These are phyloP conservation scores for Cinclus cinclus DNA, from an alignment of 2,113 vertebrate species.

Conservation along the genomic window DNA sequence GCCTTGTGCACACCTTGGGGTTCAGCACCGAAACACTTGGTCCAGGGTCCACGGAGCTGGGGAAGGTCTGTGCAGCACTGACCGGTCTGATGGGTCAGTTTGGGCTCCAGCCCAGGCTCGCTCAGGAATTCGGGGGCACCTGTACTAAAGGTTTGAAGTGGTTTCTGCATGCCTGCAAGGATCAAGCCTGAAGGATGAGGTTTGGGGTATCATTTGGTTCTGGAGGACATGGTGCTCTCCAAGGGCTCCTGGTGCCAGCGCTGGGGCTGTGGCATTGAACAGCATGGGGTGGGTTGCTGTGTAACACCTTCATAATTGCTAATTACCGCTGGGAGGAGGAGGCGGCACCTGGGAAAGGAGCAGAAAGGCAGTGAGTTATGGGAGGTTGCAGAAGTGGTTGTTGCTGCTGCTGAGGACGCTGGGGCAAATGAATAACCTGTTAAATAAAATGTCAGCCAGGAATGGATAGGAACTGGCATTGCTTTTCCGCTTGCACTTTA, in stretches of 20 bases:
- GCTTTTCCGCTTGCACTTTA: background rate
- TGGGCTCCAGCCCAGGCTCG: background rate
- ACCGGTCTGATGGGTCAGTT: background rate
- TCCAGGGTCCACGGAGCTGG: background rate
- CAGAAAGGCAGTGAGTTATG: background rate
- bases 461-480: background rate
- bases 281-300: background rate
- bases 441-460: conserved; percentile 30
- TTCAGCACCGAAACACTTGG: background rate
- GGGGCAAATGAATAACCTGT: conserved; percentile 17
- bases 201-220: background rate
- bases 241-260: background rate
- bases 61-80: background rate
- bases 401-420: background rate
- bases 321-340: background rate
- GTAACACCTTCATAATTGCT: background rate
- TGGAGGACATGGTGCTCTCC: background rate
- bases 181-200: background rate
- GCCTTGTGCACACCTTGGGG: background rate
- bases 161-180: background rate
- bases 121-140: background rate
- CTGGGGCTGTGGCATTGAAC: background rate
- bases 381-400: background rate
- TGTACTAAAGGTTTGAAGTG: accelerated
- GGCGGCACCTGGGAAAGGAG: background rate